Evolutionary conservation across 2,888 invertebrate species (phyloP).

Genomic region (Amphipoea oculea): DNA sequence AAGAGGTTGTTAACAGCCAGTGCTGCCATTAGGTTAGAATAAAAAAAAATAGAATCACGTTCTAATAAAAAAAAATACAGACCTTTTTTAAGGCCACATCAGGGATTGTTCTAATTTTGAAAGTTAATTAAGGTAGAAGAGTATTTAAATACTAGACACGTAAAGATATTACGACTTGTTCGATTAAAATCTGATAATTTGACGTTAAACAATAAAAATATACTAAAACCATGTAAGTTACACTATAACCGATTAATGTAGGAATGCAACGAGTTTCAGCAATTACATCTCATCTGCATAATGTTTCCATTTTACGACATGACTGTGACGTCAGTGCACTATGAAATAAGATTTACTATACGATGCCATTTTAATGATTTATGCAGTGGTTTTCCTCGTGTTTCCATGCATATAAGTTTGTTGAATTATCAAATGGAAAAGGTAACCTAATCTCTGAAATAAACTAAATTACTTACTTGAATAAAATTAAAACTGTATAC

Average conservation of each 20-base stretch:
- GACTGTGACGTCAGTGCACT: conserved; percentile 68
- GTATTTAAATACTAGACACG: not conserved
- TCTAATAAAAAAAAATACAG: not conserved
- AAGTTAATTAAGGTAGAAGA: not conserved
- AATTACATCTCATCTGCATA: conserved; percentile 45
- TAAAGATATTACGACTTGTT: not conserved
- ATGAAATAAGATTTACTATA: conserved; percentile 72
- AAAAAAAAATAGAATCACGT: not conserved
- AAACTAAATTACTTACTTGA: not conserved
- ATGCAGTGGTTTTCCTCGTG: conserved; percentile 75
- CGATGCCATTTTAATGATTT: conserved; percentile 68
- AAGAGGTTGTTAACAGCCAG: not conserved
- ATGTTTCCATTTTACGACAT: conserved; percentile 60
- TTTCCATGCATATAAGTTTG: conserved; percentile 27
- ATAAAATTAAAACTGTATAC: conserved; percentile 2
- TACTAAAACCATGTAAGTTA: conserved; percentile 13
- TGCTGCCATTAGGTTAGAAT: not conserved
- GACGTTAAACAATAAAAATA: not conserved
- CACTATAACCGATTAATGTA: conserved; percentile 17
- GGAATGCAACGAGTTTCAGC: conserved; percentile 30
- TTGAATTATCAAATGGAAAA: conserved; percentile 22
- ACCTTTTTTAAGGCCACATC: not conserved
- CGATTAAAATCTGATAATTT: not conserved
- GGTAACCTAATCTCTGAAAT: conserved; percentile 5
- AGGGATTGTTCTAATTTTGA: not conserved